phyloP scores from a whole-genome alignment of 1,140 invertebrate species.

The Holcopasites calliopsidis region DNA sequence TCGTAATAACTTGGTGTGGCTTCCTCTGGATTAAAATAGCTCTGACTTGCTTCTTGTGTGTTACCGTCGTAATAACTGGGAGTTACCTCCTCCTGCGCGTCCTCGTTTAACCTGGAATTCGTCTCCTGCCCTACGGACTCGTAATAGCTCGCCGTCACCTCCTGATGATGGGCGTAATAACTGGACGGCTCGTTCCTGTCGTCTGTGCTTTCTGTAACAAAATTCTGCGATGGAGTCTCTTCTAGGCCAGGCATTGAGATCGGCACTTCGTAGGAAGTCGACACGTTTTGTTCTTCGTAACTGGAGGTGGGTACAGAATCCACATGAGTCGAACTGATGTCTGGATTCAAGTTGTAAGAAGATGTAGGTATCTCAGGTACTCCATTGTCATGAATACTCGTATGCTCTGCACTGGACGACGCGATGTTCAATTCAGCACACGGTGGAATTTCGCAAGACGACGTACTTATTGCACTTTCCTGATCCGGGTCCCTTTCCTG shows the following conservation, averaged over 20 bases:
- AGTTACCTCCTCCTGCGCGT: constrained; percentile 70
- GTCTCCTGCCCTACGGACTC: constrained; percentile 64
- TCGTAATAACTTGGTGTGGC: constrained; percentile 73
- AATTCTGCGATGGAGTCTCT: constrained; percentile 73
- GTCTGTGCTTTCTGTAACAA: constrained; percentile 74
- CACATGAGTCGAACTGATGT: constrained; percentile 73
- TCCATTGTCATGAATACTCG: constrained; percentile 75
- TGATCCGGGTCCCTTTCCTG: constrained; percentile 78
- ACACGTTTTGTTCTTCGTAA: constrained; percentile 76
- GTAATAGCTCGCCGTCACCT: constrained; percentile 73
- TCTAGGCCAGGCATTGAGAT: constrained; percentile 75
- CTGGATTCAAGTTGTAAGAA: constrained; percentile 75
- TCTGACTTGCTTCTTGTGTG: constrained; percentile 72
- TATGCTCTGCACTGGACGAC: constrained; percentile 73
- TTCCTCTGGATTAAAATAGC: constrained; percentile 72
- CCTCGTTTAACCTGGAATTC: constrained; percentile 63
- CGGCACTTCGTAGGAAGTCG: constrained; percentile 74
- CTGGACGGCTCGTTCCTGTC: constrained; percentile 71
- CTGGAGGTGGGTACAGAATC: constrained; percentile 74
- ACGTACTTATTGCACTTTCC: constrained; percentile 78
- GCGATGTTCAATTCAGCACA: constrained; percentile 78
- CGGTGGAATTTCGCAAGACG: constrained; percentile 77
- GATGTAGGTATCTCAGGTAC: constrained; percentile 76
- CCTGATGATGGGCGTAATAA: constrained; percentile 72
- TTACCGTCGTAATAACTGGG: constrained; percentile 73